A percentile compares a stretch with the other conserved stretches of the same genome.
These are phyloP conservation scores for Ophonus ardosiacus DNA, from an alignment of 2,888 invertebrate species.

Conservation along the genomic window DNA sequence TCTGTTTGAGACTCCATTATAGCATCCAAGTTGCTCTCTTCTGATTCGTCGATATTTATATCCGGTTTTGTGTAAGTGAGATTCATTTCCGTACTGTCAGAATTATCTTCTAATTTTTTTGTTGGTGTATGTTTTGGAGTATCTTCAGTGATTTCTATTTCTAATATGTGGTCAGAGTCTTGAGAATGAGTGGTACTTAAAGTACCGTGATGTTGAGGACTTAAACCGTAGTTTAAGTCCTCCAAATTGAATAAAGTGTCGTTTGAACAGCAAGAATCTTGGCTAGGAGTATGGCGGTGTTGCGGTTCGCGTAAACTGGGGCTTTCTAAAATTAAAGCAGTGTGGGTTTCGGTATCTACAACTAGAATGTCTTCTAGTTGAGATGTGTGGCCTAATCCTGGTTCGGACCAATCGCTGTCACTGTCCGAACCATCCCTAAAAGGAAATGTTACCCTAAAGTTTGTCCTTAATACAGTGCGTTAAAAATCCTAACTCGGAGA, in stretches of 20 bases:
- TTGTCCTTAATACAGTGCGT: too few species aligned
- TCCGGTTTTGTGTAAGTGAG: conserved; percentile 52
- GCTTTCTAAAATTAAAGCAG: conserved; percentile 76
- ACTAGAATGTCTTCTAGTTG: conserved; percentile 73
- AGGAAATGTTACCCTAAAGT: neutral
- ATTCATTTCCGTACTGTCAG: conserved; percentile 37
- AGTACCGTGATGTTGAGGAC: conserved; percentile 46
- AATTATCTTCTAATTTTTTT: conserved; percentile 17
- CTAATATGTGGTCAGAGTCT: conserved; percentile 44
- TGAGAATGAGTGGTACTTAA: conserved; percentile 10
- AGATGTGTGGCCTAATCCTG: conserved; percentile 68
- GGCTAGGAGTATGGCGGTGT: conserved; percentile 78
- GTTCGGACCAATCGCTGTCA: conserved; percentile 73
- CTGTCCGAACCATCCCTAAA: conserved; percentile 69
- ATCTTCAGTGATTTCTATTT: conserved; percentile 53
- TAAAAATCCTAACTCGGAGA: too few species aligned
- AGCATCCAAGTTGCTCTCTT: conserved; percentile 12
- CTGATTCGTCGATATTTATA: conserved; percentile 33
- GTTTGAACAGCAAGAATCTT: conserved; percentile 82
- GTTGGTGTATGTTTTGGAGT: conserved; percentile 30
- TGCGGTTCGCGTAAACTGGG: conserved; percentile 71
- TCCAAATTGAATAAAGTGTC: conserved; percentile 82
- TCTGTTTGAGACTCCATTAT: neutral
- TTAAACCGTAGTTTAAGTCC: conserved; percentile 73
- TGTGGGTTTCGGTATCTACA: conserved; percentile 77